Evolutionary conservation across 2,113 vertebrate species (phyloP).

Genomic region (Otus sunia): DNA sequence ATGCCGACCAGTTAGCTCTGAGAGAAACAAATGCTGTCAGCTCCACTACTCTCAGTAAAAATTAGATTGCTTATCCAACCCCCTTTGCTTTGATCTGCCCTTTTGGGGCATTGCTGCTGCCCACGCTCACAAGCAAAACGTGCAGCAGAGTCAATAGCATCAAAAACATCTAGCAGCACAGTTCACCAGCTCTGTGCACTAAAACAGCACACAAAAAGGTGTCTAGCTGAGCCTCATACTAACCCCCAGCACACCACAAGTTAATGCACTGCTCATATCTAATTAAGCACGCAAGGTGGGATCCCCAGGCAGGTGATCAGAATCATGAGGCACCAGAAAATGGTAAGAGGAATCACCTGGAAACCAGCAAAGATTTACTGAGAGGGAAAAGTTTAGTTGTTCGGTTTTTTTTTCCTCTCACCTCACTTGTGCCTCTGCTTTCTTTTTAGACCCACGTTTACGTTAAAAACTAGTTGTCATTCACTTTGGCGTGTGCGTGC

Average conservation of each 20-base stretch:
- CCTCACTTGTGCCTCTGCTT: neutral
- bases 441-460: neutral
- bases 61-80: neutral
- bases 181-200: fast-evolving
- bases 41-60: neutral
- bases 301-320: neutral
- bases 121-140: neutral
- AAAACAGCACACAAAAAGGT: fast-evolving
- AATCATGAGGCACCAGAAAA: neutral
- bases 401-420: neutral
- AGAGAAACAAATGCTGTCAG: neutral
- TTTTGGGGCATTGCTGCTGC: neutral
- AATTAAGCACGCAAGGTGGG: neutral
- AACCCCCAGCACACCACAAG: neutral
- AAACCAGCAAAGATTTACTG: neutral
- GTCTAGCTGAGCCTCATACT: fast-evolving
- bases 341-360: neutral
- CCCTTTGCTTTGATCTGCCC: neutral
- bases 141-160: neutral
- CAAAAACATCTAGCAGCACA: neutral
- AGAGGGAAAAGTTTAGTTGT: neutral
- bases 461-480: neutral
- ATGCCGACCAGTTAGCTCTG: neutral
- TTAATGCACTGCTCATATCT: neutral
- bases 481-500: fast-evolving